Evolutionary conservation across 2,113 vertebrate species (phyloP).

Genomic region (Dolichallabes microphthalmus): DNA sequence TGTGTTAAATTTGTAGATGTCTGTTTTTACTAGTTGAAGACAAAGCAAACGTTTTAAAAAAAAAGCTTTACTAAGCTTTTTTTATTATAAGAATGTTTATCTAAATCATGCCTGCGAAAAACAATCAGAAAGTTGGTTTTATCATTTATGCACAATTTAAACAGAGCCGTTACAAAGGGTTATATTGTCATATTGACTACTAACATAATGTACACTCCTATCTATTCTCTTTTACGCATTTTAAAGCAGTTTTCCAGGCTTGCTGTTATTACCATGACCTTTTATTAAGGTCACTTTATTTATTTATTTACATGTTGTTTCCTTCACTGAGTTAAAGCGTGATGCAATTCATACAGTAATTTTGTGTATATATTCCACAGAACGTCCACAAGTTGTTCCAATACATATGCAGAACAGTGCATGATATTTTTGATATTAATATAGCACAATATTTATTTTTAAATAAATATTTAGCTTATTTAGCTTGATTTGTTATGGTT

Average conservation of each 20-base stretch:
- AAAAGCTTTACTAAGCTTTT: background rate
- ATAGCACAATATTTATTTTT: background rate
- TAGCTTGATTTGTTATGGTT: background rate
- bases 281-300: background rate
- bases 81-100: background rate
- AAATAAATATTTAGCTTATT: too few relatives aligned
- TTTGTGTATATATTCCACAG: background rate
- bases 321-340: background rate
- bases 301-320: background rate
- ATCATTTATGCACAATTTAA: background rate
- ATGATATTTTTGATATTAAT: background rate
- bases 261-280: background rate
- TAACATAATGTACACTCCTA: background rate
- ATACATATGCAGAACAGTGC: background rate
- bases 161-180: background rate
- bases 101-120: background rate
- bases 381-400: background rate
- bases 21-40: background rate
- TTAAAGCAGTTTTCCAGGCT: background rate
- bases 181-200: background rate
- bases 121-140: background rate
- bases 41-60: background rate
- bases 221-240: background rate
- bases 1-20: background rate
- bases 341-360: background rate